Percentiles rank a stretch among this genome's conserved stretches.
These are phyloP conservation scores for Elaeidobius kamerunicus DNA, from an alignment of 2,888 invertebrate genomes.

Conservation along the genomic window DNA sequence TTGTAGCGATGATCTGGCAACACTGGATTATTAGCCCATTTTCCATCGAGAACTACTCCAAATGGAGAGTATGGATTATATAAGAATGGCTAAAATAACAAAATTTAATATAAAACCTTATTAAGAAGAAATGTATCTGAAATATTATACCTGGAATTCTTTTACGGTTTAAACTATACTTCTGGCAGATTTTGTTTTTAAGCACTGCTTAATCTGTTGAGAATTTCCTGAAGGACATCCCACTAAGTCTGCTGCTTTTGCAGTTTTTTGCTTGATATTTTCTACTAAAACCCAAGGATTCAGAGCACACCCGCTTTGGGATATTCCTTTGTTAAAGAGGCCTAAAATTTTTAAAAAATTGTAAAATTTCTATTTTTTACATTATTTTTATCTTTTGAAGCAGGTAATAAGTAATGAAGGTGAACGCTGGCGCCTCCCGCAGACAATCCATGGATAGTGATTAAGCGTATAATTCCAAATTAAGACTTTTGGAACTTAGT, in stretches of 20 bases:
- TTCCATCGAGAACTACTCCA: slow-evolving; percentile 65
- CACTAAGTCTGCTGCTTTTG: slow-evolving; percentile 57
- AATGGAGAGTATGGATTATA: slow-evolving; percentile 71
- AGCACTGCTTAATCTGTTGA: slow-evolving; percentile 55
- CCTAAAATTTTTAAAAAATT: slow-evolving; percentile 51
- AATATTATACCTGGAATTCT: slow-evolving; percentile 55
- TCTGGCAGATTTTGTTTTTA: slow-evolving; percentile 59
- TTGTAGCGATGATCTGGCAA: slow-evolving; percentile 63
- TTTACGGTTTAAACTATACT: slow-evolving; percentile 57
- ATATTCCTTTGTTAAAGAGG: slow-evolving; percentile 60
- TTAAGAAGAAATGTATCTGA: not conserved
- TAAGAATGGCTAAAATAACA: slow-evolving; percentile 52
- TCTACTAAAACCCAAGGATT: slow-evolving; percentile 57
- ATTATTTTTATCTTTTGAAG: slow-evolving; percentile 57
- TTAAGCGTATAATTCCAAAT: no score
- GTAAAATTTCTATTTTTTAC: not conserved
- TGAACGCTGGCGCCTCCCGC: slow-evolving; percentile 75
- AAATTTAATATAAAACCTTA: no score
- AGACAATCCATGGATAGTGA: slow-evolving; percentile 67
- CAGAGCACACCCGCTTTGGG: slow-evolving; percentile 68
- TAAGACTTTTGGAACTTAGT: no score
- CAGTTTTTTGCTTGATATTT: slow-evolving; percentile 59
- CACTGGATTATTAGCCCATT: slow-evolving; percentile 57
- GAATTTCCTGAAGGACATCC: slow-evolving; percentile 60
- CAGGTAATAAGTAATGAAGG: slow-evolving; percentile 64